A percentile compares a stretch with the other conserved stretches of the same genome.
phyloP scores from a whole-genome alignment of 2,888 invertebrate species.

The Nowickia ferox region DNA sequence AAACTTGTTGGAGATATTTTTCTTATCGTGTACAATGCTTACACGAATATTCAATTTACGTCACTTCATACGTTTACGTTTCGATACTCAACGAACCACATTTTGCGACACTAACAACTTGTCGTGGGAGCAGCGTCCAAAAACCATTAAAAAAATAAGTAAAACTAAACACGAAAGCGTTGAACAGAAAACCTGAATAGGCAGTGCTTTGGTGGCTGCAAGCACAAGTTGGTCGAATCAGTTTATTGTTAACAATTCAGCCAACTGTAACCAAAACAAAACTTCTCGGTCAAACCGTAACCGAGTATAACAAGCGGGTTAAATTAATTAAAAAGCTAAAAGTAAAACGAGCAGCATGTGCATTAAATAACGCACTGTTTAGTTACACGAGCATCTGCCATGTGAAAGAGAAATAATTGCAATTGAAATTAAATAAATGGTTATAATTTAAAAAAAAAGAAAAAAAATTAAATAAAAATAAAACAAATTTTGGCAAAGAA shows the following conservation, averaged over 20 bases:
- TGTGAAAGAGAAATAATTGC: background rate
- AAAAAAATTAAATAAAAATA: background rate
- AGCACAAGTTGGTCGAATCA: conserved; percentile 16
- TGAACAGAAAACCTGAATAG: conserved; percentile 13
- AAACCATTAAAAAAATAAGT: conserved; percentile 10
- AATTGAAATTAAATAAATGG: background rate
- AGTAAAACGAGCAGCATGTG: background rate
- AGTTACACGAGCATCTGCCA: background rate
- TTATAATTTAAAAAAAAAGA: background rate
- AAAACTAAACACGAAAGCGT: conserved; percentile 22
- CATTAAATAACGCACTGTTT: background rate
- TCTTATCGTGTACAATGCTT: conserved; percentile 3
- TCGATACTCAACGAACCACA: conserved; percentile 29
- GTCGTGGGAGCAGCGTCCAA: conserved; percentile 34
- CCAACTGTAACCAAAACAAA: conserved; percentile 13
- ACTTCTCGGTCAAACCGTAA: background rate
- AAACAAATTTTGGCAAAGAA: conserved; percentile 37
- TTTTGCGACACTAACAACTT: conserved; percentile 2
- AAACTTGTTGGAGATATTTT: conserved; percentile 6
- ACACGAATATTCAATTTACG: background rate
- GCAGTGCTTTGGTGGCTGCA: background rate
- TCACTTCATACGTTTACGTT: background rate
- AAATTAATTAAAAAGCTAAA: background rate
- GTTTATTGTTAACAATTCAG: conserved; percentile 14
- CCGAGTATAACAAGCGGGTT: background rate